Evolutionary conservation across 2,888 invertebrate species (phyloP).

Genomic region (Theretra japonica): DNA sequence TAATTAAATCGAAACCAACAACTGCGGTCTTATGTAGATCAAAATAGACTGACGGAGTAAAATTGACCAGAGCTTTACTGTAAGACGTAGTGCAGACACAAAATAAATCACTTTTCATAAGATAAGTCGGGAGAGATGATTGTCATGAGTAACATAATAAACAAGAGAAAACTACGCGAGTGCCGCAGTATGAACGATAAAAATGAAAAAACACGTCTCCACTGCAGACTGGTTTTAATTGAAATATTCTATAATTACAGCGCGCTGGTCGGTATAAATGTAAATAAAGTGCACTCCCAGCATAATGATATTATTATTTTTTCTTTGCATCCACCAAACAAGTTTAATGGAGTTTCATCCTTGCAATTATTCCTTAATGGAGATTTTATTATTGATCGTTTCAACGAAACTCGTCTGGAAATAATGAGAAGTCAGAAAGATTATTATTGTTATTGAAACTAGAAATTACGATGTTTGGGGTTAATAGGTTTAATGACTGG

Average conservation of each 20-base stretch:
- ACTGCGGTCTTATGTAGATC: too few relatives aligned
- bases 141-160: neutral
- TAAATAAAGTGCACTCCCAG: conserved; percentile 24
- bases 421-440: neutral
- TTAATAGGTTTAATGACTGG: too few relatives aligned
- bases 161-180: neutral
- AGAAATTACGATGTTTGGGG: too few relatives aligned
- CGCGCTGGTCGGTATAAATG: conserved; percentile 26
- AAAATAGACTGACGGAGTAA: too few relatives aligned
- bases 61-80: too few relatives aligned
- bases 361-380: neutral
- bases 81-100: too few relatives aligned
- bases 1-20: too few relatives aligned
- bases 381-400: conserved; percentile 19
- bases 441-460: too few relatives aligned
- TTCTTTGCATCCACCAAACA: conserved; percentile 22
- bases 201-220: conserved; percentile 5
- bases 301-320: conserved; percentile 30
- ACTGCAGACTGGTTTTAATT: conserved; percentile 43
- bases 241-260: conserved; percentile 47
- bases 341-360: conserved; percentile 25
- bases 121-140: neutral
- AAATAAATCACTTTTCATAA: neutral
- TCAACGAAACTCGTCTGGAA: neutral
- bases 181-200: conserved; percentile 18